A percentile compares a stretch with the other conserved stretches of the same genome.
phyloP scores from a whole-genome alignment of 2,113 vertebrate genomes.

The Poecilia latipinna region DNA sequence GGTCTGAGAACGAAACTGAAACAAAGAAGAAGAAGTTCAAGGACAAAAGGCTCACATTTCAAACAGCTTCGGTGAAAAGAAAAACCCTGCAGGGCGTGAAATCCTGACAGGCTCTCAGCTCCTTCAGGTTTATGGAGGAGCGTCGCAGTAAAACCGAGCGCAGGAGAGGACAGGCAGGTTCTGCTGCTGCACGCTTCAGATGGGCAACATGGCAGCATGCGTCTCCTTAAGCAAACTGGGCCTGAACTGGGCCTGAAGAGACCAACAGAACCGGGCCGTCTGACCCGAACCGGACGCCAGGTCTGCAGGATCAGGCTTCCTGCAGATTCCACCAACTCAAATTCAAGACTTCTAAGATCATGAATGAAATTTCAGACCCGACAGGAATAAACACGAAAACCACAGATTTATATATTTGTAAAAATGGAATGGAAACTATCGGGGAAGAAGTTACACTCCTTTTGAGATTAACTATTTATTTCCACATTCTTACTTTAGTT shows the following conservation, averaged over 20 bases:
- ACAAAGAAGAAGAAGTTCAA: conserved; percentile 23
- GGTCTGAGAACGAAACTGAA: conserved; percentile 5
- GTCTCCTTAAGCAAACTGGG: too few species aligned
- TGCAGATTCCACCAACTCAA: too few species aligned
- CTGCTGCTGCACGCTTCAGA: not conserved
- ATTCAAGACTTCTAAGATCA: too few species aligned
- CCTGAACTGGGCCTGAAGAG: too few species aligned
- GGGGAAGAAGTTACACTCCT: too few species aligned
- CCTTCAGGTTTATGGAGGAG: not conserved
- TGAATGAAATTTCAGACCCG: too few species aligned
- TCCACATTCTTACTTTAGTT: too few species aligned
- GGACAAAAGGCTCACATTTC: conserved; percentile 25
- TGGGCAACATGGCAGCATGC: not conserved
- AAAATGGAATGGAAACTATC: too few species aligned
- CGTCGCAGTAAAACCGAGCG: too few species aligned
- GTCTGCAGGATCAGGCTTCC: not conserved
- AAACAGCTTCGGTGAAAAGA: not conserved
- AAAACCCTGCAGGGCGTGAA: not conserved
- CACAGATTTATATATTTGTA: too few species aligned
- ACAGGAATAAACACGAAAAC: too few species aligned
- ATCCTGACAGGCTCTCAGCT: not conserved
- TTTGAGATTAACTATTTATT: too few species aligned
- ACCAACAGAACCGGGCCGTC: not conserved
- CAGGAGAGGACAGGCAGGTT: not conserved
- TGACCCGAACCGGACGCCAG: not conserved